Conservation (phyloP, 2,113 vertebrate genomes). For the Menura novaehollandiae region DNA sequence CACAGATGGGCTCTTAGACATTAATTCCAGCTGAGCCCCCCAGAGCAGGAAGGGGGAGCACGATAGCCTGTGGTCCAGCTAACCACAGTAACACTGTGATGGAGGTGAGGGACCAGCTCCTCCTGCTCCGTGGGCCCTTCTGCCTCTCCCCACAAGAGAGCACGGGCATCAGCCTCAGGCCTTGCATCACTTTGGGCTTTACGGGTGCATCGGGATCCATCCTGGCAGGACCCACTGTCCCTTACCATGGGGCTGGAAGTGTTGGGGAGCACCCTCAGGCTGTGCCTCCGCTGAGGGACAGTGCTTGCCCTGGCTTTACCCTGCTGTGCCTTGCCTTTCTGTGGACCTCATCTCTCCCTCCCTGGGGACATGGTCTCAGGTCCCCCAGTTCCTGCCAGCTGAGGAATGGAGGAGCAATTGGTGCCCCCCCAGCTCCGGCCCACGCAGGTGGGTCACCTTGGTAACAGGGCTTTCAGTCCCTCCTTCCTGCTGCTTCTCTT, state of each 20-base stretch:
- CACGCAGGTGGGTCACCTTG: slow-evolving; percentile 52
- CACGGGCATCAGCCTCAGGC: accelerated
- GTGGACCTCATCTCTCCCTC: neutral
- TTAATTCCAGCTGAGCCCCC: slow-evolving; percentile 11
- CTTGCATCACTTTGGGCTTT: neutral
- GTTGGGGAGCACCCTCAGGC: neutral
- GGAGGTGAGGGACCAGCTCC: neutral
- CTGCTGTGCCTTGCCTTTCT: neutral
- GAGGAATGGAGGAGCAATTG: slow-evolving; percentile 41
- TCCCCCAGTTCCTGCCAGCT: neutral
- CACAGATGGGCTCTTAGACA: slow-evolving; percentile 51
- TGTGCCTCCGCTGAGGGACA: no score
- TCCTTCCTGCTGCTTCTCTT: slow-evolving; percentile 10
- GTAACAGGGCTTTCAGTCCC: slow-evolving; percentile 30
- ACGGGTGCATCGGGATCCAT: neutral
- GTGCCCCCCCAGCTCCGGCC: slow-evolving; percentile 61
- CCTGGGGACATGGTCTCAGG: neutral
- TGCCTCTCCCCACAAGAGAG: neutral
- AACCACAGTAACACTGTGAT: neutral
- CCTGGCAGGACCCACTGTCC: neutral
- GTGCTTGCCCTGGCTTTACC: neutral
- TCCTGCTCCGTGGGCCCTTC: accelerated
- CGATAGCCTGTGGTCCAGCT: neutral
- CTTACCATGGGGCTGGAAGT: neutral
- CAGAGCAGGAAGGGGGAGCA: neutral